Evolutionary conservation across 2,797 vertebrate species (phyloP).

Genomic region (Platyrinchus mystaceus): DNA sequence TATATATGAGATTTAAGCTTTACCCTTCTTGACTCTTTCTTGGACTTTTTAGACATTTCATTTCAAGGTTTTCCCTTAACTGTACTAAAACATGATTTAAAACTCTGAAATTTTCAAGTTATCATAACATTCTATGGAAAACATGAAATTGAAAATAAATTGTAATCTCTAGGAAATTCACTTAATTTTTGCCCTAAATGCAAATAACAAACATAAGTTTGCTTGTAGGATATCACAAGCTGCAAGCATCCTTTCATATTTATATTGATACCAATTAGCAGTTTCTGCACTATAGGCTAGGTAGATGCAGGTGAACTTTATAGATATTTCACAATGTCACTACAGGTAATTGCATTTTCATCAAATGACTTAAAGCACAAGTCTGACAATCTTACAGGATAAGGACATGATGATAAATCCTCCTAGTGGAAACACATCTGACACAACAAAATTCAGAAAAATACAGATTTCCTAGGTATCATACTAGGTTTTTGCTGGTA

Average conservation of each 20-base stretch:
- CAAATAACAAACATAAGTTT: not conserved
- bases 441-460: not conserved
- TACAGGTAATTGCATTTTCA: not conserved
- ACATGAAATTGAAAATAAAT: not conserved
- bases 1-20: not conserved
- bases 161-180: not conserved
- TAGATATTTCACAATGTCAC: not conserved
- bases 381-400: not conserved
- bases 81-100: not conserved
- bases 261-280: not conserved
- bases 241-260: not conserved
- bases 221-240: not conserved
- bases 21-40: not conserved
- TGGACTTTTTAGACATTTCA: not conserved
- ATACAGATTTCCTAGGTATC: not conserved
- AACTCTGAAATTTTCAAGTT: not conserved
- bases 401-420: not conserved
- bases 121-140: not conserved
- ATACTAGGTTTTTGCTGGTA: not conserved
- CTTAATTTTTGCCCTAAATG: not conserved
- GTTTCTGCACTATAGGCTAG: not conserved
- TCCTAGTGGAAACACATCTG: constrained; percentile 4
- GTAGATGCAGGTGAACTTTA: not conserved
- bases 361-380: not conserved
- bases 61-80: not conserved